Evolutionary conservation across 2,113 vertebrate genomes (phyloP).

Genomic region (Bostrychus sinensis): DNA sequence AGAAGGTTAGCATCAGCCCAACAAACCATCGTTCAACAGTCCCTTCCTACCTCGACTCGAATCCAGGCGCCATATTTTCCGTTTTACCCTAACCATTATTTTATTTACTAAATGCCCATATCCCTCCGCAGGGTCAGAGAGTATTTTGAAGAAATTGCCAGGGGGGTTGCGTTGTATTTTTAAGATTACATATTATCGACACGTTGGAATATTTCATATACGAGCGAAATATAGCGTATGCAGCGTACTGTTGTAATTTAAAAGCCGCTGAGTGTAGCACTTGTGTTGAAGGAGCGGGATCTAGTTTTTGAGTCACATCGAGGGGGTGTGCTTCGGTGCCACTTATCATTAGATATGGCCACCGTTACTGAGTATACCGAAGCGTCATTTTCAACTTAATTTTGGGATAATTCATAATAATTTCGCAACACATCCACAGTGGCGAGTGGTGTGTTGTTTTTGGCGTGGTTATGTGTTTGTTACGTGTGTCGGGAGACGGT

Average conservation of each 20-base stretch:
- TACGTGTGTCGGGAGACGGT: constrained; percentile 46
- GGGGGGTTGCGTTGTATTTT: constrained; percentile 25
- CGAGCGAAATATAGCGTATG: neutral
- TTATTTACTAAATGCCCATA: constrained; percentile 84
- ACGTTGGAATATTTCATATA: neutral
- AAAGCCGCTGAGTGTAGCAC: constrained; percentile 14
- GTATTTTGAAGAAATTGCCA: constrained; percentile 78
- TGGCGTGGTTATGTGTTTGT: constrained; percentile 40
- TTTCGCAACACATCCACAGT: constrained; percentile 21
- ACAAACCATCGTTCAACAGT: neutral
- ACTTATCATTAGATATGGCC: constrained; percentile 80
- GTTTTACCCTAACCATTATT: constrained; percentile 61
- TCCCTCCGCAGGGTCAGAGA: constrained; percentile 83
- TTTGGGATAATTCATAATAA: constrained; percentile 37
- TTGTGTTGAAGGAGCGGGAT: constrained; percentile 51
- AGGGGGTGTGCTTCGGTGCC: constrained; percentile 69
- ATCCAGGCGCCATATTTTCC: constrained; percentile 57
- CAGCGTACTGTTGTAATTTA: neutral
- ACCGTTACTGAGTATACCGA: constrained; percentile 71
- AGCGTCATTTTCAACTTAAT: constrained; percentile 74
- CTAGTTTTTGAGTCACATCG: constrained; percentile 69
- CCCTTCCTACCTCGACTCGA: neutral
- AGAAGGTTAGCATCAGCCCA: constrained; percentile 43
- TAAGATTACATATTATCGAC: neutral
- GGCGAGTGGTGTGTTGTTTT: constrained; percentile 31